Evolutionary conservation across 1,140 invertebrate species (phyloP).

Genomic region (Zaprionus ornatus): DNA sequence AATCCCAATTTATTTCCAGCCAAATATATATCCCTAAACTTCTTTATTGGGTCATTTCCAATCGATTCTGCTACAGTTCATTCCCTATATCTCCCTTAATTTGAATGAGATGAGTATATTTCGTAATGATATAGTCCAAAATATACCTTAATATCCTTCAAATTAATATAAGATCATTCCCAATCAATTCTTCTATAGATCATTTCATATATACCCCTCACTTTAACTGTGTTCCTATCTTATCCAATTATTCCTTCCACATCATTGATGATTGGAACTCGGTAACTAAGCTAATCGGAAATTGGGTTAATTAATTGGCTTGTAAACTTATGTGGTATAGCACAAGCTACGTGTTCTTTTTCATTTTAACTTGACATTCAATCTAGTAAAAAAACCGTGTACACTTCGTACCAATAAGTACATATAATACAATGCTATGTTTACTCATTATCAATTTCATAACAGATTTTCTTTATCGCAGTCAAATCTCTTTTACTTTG

Average conservation of each 20-base stretch:
- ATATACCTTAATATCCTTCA: too few species aligned
- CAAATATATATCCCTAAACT: too few species aligned
- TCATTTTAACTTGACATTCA: not conserved
- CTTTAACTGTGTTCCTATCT: not conserved
- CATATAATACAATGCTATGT: not conserved
- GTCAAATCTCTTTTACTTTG: not conserved
- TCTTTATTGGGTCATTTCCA: too few species aligned
- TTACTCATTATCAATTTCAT: conserved; percentile 1
- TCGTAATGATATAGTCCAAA: too few species aligned
- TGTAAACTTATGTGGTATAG: not conserved
- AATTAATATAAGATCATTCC: too few species aligned
- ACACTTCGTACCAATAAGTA: not conserved
- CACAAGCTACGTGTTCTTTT: not conserved
- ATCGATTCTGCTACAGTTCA: too few species aligned
- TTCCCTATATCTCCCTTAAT: not conserved
- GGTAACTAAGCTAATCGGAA: not conserved
- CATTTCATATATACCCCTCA: not conserved
- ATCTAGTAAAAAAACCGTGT: not conserved
- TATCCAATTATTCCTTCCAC: not conserved
- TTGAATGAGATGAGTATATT: not conserved
- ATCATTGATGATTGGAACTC: not conserved
- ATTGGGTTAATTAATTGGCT: not conserved
- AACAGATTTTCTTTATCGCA: not conserved
- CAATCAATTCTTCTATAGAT: not conserved
- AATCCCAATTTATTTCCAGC: too few species aligned